Evolutionary conservation across 1,140 invertebrate genomes (phyloP).

Genomic region (Tetraneura akinire): DNA sequence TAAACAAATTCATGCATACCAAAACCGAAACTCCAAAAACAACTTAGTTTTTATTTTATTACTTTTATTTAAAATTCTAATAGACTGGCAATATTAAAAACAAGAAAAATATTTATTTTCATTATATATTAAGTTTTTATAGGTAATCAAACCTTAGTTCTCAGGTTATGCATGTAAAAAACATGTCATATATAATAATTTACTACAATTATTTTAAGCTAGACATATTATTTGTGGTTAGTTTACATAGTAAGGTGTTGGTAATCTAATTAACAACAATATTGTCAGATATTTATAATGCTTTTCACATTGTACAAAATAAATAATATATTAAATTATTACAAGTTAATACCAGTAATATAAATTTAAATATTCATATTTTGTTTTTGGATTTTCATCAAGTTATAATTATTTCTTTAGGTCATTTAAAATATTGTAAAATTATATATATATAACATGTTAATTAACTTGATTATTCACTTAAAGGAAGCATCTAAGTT

Average conservation of each 20-base stretch:
- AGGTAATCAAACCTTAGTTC: not conserved
- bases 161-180: not conserved
- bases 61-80: conserved; percentile 19
- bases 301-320: conserved; percentile 39
- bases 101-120: conserved; percentile 29
- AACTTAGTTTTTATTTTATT: conserved; percentile 28
- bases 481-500: not conserved
- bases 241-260: conserved; percentile 45
- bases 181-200: conserved; percentile 5
- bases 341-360: not conserved
- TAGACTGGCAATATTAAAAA: conserved; percentile 37
- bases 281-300: not conserved
- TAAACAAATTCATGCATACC: conserved; percentile 11
- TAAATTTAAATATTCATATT: conserved; percentile 27
- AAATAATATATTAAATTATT: conserved; percentile 13
- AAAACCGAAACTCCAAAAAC: not conserved
- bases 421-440: not conserved
- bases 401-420: conserved; percentile 37
- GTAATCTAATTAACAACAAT: conserved; percentile 31
- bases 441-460: conserved; percentile 16
- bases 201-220: not conserved
- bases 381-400: conserved; percentile 29
- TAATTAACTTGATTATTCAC: not conserved
- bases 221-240: not conserved
- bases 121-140: conserved; percentile 19